phyloP scores from a whole-genome alignment of 2,797 vertebrate genomes.

The Phrynocephalus guinanensis region DNA sequence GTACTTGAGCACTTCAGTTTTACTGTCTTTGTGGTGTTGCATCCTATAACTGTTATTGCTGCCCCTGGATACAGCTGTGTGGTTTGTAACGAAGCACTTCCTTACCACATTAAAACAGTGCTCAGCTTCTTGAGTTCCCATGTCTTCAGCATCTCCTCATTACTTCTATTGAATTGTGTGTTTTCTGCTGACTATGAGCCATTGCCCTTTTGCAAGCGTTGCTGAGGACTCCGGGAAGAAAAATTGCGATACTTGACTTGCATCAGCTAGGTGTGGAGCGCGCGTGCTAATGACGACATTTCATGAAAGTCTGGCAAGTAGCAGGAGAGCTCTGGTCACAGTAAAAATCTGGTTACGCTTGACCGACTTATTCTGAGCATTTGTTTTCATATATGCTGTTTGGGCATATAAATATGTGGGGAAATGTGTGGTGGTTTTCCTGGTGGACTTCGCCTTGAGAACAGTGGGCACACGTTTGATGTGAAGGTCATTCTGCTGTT shows the following conservation, averaged over 20 bases:
- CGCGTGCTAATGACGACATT: background rate
- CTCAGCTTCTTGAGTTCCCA: background rate
- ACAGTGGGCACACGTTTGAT: background rate
- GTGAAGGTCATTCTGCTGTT: background rate
- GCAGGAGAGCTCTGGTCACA: no score
- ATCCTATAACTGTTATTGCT: background rate
- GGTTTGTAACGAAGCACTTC: background rate
- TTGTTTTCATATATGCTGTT: background rate
- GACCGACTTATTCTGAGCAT: background rate
- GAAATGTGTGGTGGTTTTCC: background rate
- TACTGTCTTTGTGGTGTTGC: background rate
- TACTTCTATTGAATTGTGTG: accelerated
- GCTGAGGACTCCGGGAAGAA: background rate
- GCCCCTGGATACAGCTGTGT: background rate
- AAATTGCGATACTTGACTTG: background rate
- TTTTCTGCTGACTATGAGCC: background rate
- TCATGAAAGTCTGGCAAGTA: background rate
- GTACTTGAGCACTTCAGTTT: background rate
- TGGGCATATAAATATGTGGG: background rate
- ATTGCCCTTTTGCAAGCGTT: background rate
- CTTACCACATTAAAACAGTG: background rate
- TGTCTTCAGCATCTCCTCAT: background rate
- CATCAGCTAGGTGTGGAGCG: background rate
- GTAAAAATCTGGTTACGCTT: background rate
- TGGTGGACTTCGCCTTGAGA: background rate